phyloP scores from a whole-genome alignment of 2,113 vertebrate species.

The Erpornis zantholeuca region DNA sequence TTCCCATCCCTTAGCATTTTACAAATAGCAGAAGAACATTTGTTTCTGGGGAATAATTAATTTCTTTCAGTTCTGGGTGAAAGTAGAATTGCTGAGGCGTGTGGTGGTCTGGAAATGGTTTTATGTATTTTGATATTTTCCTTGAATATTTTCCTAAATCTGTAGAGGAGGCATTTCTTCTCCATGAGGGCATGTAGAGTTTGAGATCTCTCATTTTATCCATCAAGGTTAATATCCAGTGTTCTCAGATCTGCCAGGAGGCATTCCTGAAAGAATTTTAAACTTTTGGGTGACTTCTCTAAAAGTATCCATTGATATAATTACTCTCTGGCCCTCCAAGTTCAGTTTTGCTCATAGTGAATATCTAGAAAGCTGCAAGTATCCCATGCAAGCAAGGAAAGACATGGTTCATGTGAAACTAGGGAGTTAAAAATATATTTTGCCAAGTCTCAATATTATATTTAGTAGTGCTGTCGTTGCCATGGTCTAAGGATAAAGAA shows the following conservation, averaged over 20 bases:
- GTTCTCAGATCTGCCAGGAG: not conserved
- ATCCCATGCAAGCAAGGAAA: not conserved
- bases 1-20: not conserved
- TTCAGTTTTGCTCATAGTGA: not conserved
- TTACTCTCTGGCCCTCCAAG: not conserved
- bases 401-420: not conserved
- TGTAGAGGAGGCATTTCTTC: not conserved
- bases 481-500: constrained; percentile 28
- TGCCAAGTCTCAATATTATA: not conserved
- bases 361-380: not conserved
- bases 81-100: not conserved
- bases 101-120: not conserved
- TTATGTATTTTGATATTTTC: not conserved
- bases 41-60: constrained; percentile 25
- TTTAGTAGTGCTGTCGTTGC: not conserved
- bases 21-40: not conserved
- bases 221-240: not conserved
- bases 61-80: not conserved
- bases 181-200: not conserved
- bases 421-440: constrained; percentile 19
- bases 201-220: not conserved
- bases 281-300: constrained; percentile 1
- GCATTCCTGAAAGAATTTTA: not conserved
- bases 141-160: not conserved
- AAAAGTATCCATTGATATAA: constrained; percentile 1